Evolutionary conservation across 2,888 invertebrate genomes (phyloP).

Genomic region (Dryomyza anilis): DNA sequence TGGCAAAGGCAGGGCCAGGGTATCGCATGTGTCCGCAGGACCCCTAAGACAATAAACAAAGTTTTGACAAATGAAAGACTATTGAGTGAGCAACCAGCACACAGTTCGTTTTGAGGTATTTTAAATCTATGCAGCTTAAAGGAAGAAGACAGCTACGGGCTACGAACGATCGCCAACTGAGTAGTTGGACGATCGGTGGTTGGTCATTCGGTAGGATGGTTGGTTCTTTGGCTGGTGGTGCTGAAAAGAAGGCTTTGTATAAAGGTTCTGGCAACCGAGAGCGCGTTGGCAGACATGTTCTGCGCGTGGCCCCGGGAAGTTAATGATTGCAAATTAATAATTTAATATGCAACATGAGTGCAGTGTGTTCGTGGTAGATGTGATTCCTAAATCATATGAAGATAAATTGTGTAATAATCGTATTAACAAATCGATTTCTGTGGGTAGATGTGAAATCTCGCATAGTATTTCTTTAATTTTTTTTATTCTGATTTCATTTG

Average conservation of each 20-base stretch:
- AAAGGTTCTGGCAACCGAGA: too few species aligned
- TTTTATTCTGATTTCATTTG: not conserved
- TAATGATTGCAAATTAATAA: slow-evolving; percentile 61
- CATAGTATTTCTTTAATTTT: not conserved
- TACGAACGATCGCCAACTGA: not conserved
- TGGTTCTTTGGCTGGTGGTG: too few species aligned
- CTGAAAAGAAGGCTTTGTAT: too few species aligned
- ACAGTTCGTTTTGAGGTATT: not conserved
- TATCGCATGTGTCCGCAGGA: slow-evolving; percentile 34
- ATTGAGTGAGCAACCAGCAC: slow-evolving; percentile 47
- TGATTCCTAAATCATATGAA: slow-evolving; percentile 43
- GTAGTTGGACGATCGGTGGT: too few species aligned
- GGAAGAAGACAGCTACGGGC: not conserved
- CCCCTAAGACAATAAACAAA: slow-evolving; percentile 54
- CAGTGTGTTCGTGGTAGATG: slow-evolving; percentile 39
- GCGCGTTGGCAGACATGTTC: slow-evolving; percentile 32
- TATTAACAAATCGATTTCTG: slow-evolving; percentile 35
- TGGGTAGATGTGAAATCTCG: slow-evolving; percentile 6
- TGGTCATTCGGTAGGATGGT: too few species aligned
- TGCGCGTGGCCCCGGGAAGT: slow-evolving; percentile 50
- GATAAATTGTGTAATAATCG: slow-evolving; percentile 43
- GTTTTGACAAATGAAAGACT: slow-evolving; percentile 60
- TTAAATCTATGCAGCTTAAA: not conserved
- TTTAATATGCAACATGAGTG: slow-evolving; percentile 47
- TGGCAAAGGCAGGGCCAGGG: slow-evolving; percentile 36